Conservation (phyloP, 2,797 vertebrate species). For the Dermochelys coriacea region DNA sequence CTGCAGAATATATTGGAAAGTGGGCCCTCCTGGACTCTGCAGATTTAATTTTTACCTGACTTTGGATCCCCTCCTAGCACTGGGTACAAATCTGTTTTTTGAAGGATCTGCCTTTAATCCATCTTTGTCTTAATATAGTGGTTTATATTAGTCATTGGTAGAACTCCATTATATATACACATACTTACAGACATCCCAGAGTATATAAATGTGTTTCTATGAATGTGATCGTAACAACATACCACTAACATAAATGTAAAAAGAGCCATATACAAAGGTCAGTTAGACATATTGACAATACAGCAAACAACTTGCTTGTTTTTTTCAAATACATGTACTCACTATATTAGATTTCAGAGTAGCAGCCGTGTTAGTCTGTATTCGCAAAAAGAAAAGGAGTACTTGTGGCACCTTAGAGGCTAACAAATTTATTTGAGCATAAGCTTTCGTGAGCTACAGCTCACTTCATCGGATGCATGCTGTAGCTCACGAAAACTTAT, state of each 20-base stretch:
- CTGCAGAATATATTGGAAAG: not conserved
- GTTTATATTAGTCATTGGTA: not conserved
- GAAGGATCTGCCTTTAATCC: not conserved
- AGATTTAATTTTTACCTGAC: not conserved
- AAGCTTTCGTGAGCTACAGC: too few relatives aligned
- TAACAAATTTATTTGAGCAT: too few relatives aligned
- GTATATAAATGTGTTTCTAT: not conserved
- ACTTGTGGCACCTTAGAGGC: too few relatives aligned
- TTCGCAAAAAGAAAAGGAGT: too few relatives aligned
- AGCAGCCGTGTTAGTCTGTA: too few relatives aligned
- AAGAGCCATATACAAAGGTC: not conserved
- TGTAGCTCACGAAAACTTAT: too few relatives aligned
- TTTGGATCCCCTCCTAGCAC: not conserved
- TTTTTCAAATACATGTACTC: not conserved
- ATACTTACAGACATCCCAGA: not conserved
- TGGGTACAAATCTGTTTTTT: not conserved
- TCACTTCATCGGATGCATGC: too few relatives aligned
- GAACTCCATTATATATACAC: not conserved
- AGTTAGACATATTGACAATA: not conserved
- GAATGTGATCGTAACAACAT: not conserved
- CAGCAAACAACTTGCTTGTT: not conserved
- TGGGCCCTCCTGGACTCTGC: fast-evolving
- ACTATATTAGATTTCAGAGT: not conserved
- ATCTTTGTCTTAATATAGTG: not conserved
- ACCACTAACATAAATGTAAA: not conserved